Base-by-base conservation (phyloP, 2,888 invertebrate genomes). In the Allygus modestus region DNA sequence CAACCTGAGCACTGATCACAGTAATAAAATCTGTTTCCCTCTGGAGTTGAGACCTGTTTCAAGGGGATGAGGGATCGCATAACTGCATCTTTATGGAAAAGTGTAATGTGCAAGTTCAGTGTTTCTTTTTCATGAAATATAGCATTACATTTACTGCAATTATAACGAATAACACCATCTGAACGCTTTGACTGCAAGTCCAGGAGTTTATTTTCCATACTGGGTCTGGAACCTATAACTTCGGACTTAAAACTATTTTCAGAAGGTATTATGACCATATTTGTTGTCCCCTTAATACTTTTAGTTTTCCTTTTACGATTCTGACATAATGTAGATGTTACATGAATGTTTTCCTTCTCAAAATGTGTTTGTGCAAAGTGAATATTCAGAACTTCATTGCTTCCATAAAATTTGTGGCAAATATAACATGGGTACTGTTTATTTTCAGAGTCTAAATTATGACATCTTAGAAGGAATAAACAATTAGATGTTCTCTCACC, bases 351-450 rank as follows among this genome's bases (percentile, higher is more conserved):
- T 12, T 65, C 65, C 15, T 65, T 31, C 4, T n/a, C 31, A 17
- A 65, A 65, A 31, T 65, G 65, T 28, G 26, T 28, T 65, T 65
- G 65, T 17, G 65, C 65, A 28, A 65, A 65, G 28, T 65, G 65
- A 28, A 65, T 28, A 28, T 31, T 65, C 28, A 65, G 17, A 65
- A 15, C 17, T 28, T 65, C 28, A 65, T 28, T 20, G n/a, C 65
- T 65, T 31, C 5, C 28, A 28, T 65, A 65, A 26, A 65, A 31
- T 31, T 65, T 65, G 20, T 65, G 65, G 20, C 65, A 65, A 4
- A 65, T 65, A 15, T 65, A 65, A 28, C 65, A 65, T 12, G 65
- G 65, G 12, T 28, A 31, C 15, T 65, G 26, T 65, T 26, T 31
- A 31, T 15, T 65, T 15, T 65, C 31, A 9, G 15, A 2, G 15